These are phyloP conservation scores for Linnaemya vulpina DNA, from an alignment of 2,888 invertebrate genomes.

Conservation along the genomic window DNA sequence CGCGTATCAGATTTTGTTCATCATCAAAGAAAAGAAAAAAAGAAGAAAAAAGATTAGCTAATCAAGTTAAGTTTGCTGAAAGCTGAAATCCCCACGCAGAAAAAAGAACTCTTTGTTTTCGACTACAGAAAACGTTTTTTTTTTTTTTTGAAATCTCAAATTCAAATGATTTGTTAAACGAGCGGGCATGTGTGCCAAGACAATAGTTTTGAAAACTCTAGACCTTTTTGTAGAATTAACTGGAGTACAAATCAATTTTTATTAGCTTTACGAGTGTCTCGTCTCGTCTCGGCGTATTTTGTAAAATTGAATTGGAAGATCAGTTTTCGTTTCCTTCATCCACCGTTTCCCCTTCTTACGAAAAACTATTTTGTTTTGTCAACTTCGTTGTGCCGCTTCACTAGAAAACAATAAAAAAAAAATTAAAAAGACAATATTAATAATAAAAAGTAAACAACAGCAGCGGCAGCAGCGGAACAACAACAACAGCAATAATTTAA, in stretches of 20 bases:
- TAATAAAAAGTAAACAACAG: background rate
- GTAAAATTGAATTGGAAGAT: constrained; percentile 34
- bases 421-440: constrained; percentile 15
- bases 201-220: constrained; percentile 21
- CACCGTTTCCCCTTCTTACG: constrained; percentile 40
- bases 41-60: constrained; percentile 56
- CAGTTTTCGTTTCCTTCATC: constrained; percentile 48
- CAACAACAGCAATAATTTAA: constrained; percentile 27
- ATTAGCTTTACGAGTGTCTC: constrained; percentile 55
- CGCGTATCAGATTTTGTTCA: constrained; percentile 45
- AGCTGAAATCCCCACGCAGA: constrained; percentile 7
- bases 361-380: constrained; percentile 62
- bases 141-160: constrained; percentile 19
- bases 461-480: constrained; percentile 4
- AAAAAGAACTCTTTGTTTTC: constrained; percentile 40
- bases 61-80: constrained; percentile 65
- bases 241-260: constrained; percentile 33
- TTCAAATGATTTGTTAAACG: constrained; percentile 33
- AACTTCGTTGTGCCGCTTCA: constrained; percentile 42
- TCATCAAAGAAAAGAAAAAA: background rate
- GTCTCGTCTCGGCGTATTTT: constrained; percentile 26
- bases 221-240: constrained; percentile 22
- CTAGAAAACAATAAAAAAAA: constrained; percentile 32
- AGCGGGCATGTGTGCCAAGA: constrained; percentile 7
- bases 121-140: background rate